A percentile compares a stretch with the other conserved stretches of the same genome.
Conservation (phyloP, 2,113 vertebrate species). For the Calidris pugnax region DNA sequence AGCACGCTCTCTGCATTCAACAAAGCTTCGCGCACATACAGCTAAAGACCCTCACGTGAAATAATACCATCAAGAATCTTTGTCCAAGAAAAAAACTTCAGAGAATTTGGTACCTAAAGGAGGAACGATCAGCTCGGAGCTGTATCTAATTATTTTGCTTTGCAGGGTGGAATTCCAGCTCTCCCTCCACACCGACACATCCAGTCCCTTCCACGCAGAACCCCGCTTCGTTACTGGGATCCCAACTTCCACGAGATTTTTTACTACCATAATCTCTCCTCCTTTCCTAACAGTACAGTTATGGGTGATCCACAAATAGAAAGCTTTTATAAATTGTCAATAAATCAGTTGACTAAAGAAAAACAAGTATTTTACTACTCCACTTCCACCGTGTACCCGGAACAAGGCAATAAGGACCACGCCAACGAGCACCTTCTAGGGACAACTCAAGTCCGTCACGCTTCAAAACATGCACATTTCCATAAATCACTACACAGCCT, state of each 20-base stretch:
- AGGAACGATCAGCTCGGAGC: neutral
- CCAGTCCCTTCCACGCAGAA: neutral
- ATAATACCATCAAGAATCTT: neutral
- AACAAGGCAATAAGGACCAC: neutral
- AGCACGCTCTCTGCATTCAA: accelerated
- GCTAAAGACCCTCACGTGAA: neutral
- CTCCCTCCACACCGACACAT: neutral
- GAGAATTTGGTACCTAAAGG: too few species aligned
- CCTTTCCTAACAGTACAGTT: neutral
- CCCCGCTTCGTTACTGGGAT: neutral
- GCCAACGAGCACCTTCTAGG: accelerated
- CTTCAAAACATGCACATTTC: accelerated
- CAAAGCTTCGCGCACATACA: neutral
- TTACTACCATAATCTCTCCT: neutral
- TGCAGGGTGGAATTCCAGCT: neutral
- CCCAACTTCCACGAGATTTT: neutral
- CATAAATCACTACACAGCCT: neutral
- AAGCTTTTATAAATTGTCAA: neutral
- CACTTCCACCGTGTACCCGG: neutral
- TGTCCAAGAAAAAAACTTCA: neutral
- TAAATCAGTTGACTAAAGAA: neutral
- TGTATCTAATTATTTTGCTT: neutral
- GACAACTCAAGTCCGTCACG: neutral
- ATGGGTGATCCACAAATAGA: accelerated
- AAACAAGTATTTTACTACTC: neutral